Evolutionary conservation across 2,888 invertebrate species (phyloP).

Genomic region (Caenorhabditis sinica): DNA sequence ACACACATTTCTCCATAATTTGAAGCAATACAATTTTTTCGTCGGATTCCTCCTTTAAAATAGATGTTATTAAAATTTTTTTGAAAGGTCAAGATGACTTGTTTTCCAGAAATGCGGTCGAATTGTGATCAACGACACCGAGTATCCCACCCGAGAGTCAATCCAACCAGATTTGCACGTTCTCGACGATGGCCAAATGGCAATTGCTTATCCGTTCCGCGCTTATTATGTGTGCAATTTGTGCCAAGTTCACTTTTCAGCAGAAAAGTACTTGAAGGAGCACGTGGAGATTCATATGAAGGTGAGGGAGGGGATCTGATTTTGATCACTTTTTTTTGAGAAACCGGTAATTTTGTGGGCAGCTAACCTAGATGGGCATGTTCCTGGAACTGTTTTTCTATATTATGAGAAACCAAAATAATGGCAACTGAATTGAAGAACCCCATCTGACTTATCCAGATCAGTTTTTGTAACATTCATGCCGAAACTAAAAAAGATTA

Average conservation of each 20-base stretch:
- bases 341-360: too few species aligned
- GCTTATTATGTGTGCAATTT: slow-evolving; percentile 13
- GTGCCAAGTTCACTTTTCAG: slow-evolving; percentile 29
- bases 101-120: slow-evolving; percentile 35
- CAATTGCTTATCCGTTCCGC: slow-evolving; percentile 12
- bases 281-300: slow-evolving; percentile 19
- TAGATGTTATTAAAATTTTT: too few species aligned
- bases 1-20: too few species aligned
- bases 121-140: slow-evolving; percentile 21
- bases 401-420: too few species aligned
- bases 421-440: too few species aligned
- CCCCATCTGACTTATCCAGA: too few species aligned
- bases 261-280: slow-evolving; percentile 28
- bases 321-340: too few species aligned
- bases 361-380: too few species aligned
- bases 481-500: neutral
- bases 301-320: slow-evolving; percentile 18
- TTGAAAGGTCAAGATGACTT: neutral
- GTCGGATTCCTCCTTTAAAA: too few species aligned
- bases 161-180: slow-evolving; percentile 21
- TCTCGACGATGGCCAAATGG: slow-evolving; percentile 32
- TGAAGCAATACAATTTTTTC: too few species aligned
- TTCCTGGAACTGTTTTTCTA: too few species aligned
- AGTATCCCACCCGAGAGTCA: slow-evolving; percentile 2
- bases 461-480: neutral